These are phyloP conservation scores for Balearica regulorum DNA, from an alignment of 2,797 vertebrate species.

Conservation along the genomic window DNA sequence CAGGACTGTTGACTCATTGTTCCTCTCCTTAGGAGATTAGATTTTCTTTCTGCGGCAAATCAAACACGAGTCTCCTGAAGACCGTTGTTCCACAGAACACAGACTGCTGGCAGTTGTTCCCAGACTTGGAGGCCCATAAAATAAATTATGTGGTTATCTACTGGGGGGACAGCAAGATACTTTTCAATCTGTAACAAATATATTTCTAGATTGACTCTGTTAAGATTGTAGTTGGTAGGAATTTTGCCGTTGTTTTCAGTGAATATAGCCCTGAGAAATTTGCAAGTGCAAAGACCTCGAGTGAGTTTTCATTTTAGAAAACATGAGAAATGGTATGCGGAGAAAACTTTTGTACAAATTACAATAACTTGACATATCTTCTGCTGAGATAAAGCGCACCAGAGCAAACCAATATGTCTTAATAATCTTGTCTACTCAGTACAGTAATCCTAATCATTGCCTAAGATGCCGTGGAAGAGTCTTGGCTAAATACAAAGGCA, in stretches of 20 bases:
- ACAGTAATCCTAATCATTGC: not conserved
- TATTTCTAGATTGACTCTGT: not conserved
- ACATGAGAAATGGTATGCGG: not conserved
- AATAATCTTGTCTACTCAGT: slow-evolving; percentile 19
- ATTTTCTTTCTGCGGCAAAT: slow-evolving; percentile 39
- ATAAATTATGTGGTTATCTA: not conserved
- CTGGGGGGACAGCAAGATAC: not conserved
- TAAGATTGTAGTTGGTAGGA: not conserved
- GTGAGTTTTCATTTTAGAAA: slow-evolving; percentile 6
- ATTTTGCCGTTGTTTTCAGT: not conserved
- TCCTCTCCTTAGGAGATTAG: not conserved
- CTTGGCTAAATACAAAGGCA: not conserved
- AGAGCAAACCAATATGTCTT: slow-evolving; percentile 49
- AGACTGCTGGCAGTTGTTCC: slow-evolving; percentile 8
- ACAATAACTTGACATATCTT: slow-evolving; percentile 39
- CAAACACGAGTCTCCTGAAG: not conserved
- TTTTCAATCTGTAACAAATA: not conserved
- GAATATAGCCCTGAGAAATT: not conserved
- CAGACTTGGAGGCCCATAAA: not conserved
- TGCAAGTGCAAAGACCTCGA: not conserved
- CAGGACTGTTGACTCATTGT: not conserved
- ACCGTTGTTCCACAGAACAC: not conserved
- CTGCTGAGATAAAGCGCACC: not conserved
- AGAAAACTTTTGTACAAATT: not conserved
- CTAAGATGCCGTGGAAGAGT: not conserved